Percentiles rank a stretch among this genome's conserved stretches.
These are phyloP conservation scores for Eretmodus cyanostictus DNA, from an alignment of 2,113 vertebrate genomes.

Conservation along the genomic window DNA sequence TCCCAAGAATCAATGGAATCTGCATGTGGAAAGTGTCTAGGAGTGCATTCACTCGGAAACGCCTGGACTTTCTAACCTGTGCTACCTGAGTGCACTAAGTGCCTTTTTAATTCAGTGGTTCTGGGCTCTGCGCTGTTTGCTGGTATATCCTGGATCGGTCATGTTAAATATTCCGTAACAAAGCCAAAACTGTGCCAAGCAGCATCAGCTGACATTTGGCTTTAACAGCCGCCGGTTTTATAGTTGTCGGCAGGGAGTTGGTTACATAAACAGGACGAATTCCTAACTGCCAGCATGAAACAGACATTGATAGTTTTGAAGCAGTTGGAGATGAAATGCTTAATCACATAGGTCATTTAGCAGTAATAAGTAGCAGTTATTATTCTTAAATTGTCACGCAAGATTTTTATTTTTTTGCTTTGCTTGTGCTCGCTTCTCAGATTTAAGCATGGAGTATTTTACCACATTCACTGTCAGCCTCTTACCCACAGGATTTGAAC, in stretches of 20 bases:
- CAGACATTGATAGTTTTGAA: background rate
- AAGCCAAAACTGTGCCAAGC: background rate
- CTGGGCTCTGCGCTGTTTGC: background rate
- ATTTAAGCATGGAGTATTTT: background rate
- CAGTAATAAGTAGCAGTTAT: background rate
- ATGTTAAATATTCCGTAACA: background rate
- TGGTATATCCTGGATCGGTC: background rate
- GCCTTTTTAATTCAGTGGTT: background rate
- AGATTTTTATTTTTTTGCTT: background rate
- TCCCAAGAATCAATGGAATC: conserved; percentile 21
- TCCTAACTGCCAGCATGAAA: background rate
- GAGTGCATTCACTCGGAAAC: background rate
- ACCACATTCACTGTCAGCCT: background rate
- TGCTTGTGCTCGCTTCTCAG: background rate
- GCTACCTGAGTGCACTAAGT: background rate
- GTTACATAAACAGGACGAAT: background rate
- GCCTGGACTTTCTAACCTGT: background rate
- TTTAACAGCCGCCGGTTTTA: fast-evolving
- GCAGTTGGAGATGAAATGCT: background rate
- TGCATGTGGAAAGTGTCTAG: background rate
- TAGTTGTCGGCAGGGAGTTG: background rate
- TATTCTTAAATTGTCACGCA: background rate
- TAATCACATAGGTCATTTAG: background rate
- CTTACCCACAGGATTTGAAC: background rate
- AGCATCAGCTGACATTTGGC: background rate